phyloP scores from a whole-genome alignment of 2,797 vertebrate genomes.

The Glyptemys insculpta region DNA sequence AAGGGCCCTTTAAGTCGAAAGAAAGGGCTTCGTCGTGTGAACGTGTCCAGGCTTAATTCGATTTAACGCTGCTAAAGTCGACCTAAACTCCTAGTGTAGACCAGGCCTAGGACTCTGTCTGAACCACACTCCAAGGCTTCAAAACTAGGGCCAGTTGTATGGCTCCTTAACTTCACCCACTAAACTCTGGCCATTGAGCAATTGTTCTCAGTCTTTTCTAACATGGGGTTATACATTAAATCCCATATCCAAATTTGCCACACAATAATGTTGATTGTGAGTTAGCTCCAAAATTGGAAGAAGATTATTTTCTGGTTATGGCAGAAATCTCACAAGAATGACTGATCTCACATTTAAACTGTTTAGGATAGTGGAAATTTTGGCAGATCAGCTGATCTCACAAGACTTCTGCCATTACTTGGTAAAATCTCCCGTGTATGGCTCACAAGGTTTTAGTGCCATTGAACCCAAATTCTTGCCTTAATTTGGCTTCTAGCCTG shows the following conservation, averaged over 20 bases:
- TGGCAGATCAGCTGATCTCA: background rate
- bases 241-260: background rate
- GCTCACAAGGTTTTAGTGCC: background rate
- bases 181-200: background rate
- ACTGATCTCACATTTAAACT: background rate
- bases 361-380: background rate
- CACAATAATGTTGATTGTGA: background rate
- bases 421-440: background rate
- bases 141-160: background rate
- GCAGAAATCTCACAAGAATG: background rate
- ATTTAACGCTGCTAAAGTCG: too few relatives aligned
- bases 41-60: too few relatives aligned
- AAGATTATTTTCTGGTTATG: background rate
- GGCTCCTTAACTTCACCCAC: background rate
- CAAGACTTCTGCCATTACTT: background rate
- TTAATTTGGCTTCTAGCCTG: background rate
- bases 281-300: background rate
- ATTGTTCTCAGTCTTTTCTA: background rate
- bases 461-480: background rate
- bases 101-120: background rate
- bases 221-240: background rate
- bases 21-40: too few relatives aligned
- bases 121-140: background rate
- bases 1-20: too few relatives aligned
- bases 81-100: too few relatives aligned